Percentiles rank a stretch among this genome's conserved stretches.
phyloP scores from a whole-genome alignment of 2,888 invertebrate species.

The Drosophila mercatorum region DNA sequence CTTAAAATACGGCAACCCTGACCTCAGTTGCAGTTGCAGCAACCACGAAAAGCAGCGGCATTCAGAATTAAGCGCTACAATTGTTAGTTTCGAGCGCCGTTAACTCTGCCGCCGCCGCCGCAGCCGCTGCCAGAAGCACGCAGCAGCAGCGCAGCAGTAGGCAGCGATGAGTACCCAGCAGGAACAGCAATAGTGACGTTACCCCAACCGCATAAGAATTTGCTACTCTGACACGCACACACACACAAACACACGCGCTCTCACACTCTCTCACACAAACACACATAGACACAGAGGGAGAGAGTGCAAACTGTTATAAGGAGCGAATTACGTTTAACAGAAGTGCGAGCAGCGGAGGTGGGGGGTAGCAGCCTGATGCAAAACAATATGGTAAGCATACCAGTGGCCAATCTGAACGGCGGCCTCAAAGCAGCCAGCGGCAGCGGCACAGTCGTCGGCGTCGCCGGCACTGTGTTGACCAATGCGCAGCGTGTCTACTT shows the following conservation, averaged over 20 bases:
- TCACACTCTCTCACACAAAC: too few relatives aligned
- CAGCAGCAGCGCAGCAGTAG: slow-evolving; percentile 34
- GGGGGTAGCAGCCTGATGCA: slow-evolving; percentile 71
- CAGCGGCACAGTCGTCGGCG: slow-evolving; percentile 48
- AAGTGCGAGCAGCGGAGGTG: slow-evolving; percentile 2
- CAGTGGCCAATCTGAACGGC: slow-evolving; percentile 80
- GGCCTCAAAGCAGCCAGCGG: slow-evolving; percentile 64
- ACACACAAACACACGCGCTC: neutral
- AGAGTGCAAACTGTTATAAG: neutral
- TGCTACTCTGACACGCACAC: neutral
- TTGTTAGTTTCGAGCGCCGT: slow-evolving; percentile 1
- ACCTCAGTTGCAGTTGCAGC: slow-evolving; percentile 7
- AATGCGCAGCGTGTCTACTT: slow-evolving; percentile 60
- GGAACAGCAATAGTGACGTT: slow-evolving; percentile 21
- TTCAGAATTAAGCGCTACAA: neutral
- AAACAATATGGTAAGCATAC: slow-evolving; percentile 84
- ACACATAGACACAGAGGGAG: neutral
- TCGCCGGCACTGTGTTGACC: slow-evolving; percentile 60
- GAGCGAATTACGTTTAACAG: too few relatives aligned
- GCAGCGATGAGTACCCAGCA: slow-evolving; percentile 44
- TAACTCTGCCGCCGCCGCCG: slow-evolving; percentile 20
- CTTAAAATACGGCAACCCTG: neutral
- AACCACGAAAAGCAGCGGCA: slow-evolving; percentile 10
- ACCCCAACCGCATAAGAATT: neutral
- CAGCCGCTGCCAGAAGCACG: slow-evolving; percentile 28